Percentiles rank a stretch among this genome's conserved stretches.
These are phyloP conservation scores for Hafferia zeledoni DNA, from an alignment of 2,797 vertebrate genomes.

Conservation along the genomic window DNA sequence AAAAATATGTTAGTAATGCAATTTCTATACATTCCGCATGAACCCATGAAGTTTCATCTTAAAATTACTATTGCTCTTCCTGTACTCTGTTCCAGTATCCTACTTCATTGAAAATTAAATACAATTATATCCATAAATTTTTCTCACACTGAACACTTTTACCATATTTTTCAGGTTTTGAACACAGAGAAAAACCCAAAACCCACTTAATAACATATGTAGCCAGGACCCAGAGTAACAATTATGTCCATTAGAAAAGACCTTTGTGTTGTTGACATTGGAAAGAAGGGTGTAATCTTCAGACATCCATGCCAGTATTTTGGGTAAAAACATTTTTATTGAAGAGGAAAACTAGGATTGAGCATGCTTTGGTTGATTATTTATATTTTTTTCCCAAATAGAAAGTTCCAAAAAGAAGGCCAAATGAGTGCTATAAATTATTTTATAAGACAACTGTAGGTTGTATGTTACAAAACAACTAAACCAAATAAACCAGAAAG, in stretches of 20 bases:
- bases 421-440: constrained; percentile 12
- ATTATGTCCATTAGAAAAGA: neutral
- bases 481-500: constrained; percentile 15
- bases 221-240: neutral
- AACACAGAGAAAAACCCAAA: neutral
- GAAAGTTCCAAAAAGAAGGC: neutral
- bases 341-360: constrained; percentile 38
- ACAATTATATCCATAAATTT: neutral
- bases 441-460: constrained; percentile 3
- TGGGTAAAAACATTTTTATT: constrained; percentile 50
- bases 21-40: neutral
- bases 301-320: neutral
- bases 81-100: neutral
- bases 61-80: neutral
- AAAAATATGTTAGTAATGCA: neutral
- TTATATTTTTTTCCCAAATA: neutral
- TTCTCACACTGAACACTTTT: neutral
- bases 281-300: constrained; percentile 21
- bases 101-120: neutral
- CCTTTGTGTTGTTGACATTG: constrained; percentile 13
- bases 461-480: constrained; percentile 18
- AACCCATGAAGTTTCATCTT: neutral
- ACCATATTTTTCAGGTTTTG: neutral
- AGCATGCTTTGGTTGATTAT: neutral
- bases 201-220: neutral